Evolutionary conservation across 2,888 invertebrate genomes (phyloP), one percentile per base, ranked within the genome.

Genomic region (Xestia sexstrigata): DNA sequence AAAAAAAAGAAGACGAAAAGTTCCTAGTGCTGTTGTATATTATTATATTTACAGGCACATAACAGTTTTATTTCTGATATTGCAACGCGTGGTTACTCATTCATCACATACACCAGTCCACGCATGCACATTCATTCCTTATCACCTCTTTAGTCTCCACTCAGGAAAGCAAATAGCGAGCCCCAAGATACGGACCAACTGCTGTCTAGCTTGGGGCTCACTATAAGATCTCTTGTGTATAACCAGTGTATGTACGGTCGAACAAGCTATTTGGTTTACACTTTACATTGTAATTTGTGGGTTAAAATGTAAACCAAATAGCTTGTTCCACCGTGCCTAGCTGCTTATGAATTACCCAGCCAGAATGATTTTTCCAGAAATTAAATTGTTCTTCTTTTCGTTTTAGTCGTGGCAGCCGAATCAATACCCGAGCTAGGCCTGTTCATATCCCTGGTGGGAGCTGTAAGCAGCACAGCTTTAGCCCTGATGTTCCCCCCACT

Each of bases 381-480:
- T 65, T 26, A 17, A 23, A n/a, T 2, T n/a, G 2, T 58, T 55
- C n/a, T 65, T 7, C 2, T 78, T 97, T 30, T 8, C 15, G n/a
- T 73, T 76, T 13, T 97, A 99, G 99, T 99, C 96, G 94, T 97
- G 17, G 95, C 99, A 86, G 99, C 99, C 0, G 98, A 98, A 92
- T 97, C 98, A 2, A 98, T 99, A 78, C 99, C 99, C 0, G 97
- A 98, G 87, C 95, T 99, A 82, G 98, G 98, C 5, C 96, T 99
- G 2, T 98, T 99, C 94, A 99, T 99, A 87, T 99, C 99, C 0
- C 94, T 99, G 82, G 98, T 99, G 47, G 99, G 99, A 9, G 99
- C 99, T 0, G 97, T 99, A 0, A 98, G 99, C 92, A 98, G 99
- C 87, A 98, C 99, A 9, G 98, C 98, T 0, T 95, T 99, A 82